phyloP scores from a whole-genome alignment of 2,888 invertebrate genomes.

The Drosophila colorata region DNA sequence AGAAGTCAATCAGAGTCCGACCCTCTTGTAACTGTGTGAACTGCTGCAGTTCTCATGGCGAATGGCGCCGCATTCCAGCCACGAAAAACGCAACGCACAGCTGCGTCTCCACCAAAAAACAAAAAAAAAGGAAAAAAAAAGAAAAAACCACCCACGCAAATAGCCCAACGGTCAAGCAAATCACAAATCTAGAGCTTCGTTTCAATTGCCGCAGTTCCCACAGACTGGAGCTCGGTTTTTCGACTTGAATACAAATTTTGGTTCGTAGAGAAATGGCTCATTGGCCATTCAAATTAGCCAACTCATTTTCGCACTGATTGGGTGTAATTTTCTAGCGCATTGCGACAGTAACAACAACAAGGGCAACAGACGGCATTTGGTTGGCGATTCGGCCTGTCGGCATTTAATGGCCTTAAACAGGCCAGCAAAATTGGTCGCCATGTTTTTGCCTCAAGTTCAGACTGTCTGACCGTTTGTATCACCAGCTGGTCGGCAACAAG shows the following conservation, averaged over 20 bases:
- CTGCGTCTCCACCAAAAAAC: conserved; percentile 35
- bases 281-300: conserved; percentile 63
- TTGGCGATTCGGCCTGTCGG: conserved; percentile 65
- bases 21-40: conserved; percentile 46
- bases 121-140: too few relatives aligned
- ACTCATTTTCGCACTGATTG: conserved; percentile 79
- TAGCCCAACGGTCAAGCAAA: conserved; percentile 11
- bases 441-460: conserved; percentile 27
- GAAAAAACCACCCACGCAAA: conserved; percentile 26
- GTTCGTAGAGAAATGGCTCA: conserved; percentile 24
- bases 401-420: conserved; percentile 64
- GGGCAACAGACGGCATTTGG: conserved; percentile 29
- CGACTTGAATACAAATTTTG: conserved; percentile 8
- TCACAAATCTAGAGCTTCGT: conserved; percentile 40
- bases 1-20: conserved; percentile 49
- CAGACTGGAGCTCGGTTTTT: conserved; percentile 22
- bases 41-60: conserved; percentile 57
- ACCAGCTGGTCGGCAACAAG: conserved; percentile 49
- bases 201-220: conserved; percentile 43
- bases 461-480: conserved; percentile 36
- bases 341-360: conserved; percentile 70
- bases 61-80: conserved; percentile 54
- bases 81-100: conserved; percentile 38
- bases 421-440: conserved; percentile 34
- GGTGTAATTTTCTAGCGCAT: conserved; percentile 71